A percentile compares a stretch with the other conserved stretches of the same genome.
Conservation (phyloP, 1,140 invertebrate species). For the Micrasema minimum region DNA sequence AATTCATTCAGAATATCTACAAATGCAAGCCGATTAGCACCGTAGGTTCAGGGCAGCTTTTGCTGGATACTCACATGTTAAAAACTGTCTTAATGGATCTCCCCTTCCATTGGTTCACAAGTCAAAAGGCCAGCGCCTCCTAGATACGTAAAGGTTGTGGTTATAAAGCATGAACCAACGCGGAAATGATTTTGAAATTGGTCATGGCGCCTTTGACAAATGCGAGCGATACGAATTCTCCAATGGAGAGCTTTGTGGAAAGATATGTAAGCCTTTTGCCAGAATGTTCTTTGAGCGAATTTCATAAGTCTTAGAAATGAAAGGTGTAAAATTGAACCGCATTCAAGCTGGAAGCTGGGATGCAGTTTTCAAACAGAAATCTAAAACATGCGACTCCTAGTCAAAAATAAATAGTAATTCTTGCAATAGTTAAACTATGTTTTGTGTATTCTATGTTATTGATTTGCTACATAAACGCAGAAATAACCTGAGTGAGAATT, state of each 20-base stretch:
- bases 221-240: slow-evolving; percentile 67
- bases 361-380: slow-evolving; percentile 49
- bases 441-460: background rate
- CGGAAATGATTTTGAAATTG: slow-evolving; percentile 98
- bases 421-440: background rate
- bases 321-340: slow-evolving; percentile 73
- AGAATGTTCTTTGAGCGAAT: slow-evolving; percentile 89
- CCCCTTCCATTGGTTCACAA: slow-evolving; percentile 92
- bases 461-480: too few relatives aligned
- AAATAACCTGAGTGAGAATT: too few relatives aligned
- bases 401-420: slow-evolving; percentile 8
- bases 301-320: slow-evolving; percentile 98
- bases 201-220: slow-evolving; percentile 95
- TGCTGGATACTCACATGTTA: slow-evolving; percentile 96
- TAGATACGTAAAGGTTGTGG: slow-evolving; percentile 87
- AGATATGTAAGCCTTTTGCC: slow-evolving; percentile 92
- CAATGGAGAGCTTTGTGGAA: slow-evolving; percentile 78
- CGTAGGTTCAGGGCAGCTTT: slow-evolving; percentile 95
- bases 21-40: slow-evolving; percentile 95
- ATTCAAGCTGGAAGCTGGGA: slow-evolving; percentile 55
- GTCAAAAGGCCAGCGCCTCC: slow-evolving; percentile 88
- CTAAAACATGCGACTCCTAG: slow-evolving; percentile 16
- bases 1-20: slow-evolving; percentile 92
- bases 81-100: slow-evolving; percentile 96
- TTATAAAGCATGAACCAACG: slow-evolving; percentile 97